These are phyloP conservation scores for Nyctereutes procyonoides DNA, from an alignment of 2,113 vertebrate species.

Conservation along the genomic window DNA sequence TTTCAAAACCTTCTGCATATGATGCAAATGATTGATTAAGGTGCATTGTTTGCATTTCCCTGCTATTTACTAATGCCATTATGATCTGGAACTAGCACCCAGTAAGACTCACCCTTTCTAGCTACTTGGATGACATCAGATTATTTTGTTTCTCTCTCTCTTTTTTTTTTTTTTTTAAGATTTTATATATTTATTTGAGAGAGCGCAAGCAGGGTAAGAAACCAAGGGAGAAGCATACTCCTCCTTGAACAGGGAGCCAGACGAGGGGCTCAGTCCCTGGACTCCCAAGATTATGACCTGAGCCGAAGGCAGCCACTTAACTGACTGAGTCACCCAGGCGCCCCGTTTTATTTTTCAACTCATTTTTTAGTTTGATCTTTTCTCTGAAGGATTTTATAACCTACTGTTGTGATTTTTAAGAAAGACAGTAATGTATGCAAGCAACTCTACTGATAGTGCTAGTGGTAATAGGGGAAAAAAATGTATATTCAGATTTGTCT, in stretches of 20 bases:
- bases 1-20: background rate
- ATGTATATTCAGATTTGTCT: constrained; percentile 40
- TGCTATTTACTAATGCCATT: background rate
- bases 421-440: background rate
- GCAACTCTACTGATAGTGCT: background rate
- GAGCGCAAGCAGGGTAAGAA: no score
- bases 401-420: background rate
- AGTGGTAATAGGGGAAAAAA: background rate
- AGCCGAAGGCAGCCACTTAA: no score
- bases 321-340: no score
- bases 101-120: background rate
- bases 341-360: background rate
- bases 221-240: no score
- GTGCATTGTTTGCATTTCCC: background rate
- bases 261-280: no score
- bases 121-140: background rate
- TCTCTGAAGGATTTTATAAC: background rate
- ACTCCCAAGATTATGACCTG: no score
- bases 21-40: background rate
- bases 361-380: constrained; percentile 34
- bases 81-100: background rate
- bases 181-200: no score
- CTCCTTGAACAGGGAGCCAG: no score
- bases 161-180: no score
- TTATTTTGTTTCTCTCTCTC: background rate